Evolutionary conservation across 2,797 vertebrate genomes (phyloP), one percentile per base, ranked within the genome.

Genomic region (Brotula barbata): DNA sequence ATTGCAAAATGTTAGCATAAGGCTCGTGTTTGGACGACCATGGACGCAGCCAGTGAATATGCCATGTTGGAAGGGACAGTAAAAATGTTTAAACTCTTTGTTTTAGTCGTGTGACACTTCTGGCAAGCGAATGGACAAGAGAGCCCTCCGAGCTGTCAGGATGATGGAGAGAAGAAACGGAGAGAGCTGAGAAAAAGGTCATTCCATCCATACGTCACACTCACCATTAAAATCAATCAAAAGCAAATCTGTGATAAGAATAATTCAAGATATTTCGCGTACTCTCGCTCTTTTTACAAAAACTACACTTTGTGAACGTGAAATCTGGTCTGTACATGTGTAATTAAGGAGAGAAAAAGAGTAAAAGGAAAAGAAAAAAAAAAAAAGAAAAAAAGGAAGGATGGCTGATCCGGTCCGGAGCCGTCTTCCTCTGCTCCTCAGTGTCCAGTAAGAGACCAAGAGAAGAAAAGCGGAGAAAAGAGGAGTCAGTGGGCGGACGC

Each of bases 321-420:
- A 88, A 90, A n/a, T n/a, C n/a, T n/a, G n/a, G n/a, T n/a, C 81
- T 92, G 81, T 90, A 92, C 82, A 89, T 89, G 87, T 91, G 66
- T 66, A 77, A 76, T 70, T 71, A 92, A 87, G 93, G 77, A 89
- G 83, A 58, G 73, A 84, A 89, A 88, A 83, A 82, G 86, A 77
- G 80, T 75, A 92, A 77, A 87, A 68, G 15, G n/a, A n/a, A n/a
- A 34, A 58, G 25, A 22, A 40, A 20, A 51, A 17, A 33, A 28
- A 7, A 20, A 68, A 58, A 11, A 23, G 61, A 61, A 37, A 43
- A 57, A 44, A 58, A 39, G 49, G 41, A 76, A 51, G 49, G 52
- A 58, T 55, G 67, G 70, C 41, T 59, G 70, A 73, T 49, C 48
- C 47, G 65, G 62, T 82, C 73, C 70, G 77, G 89, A 73, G 67